phyloP scores from a whole-genome alignment of 2,888 invertebrate genomes.

The Rotaria magnacalcarata region DNA sequence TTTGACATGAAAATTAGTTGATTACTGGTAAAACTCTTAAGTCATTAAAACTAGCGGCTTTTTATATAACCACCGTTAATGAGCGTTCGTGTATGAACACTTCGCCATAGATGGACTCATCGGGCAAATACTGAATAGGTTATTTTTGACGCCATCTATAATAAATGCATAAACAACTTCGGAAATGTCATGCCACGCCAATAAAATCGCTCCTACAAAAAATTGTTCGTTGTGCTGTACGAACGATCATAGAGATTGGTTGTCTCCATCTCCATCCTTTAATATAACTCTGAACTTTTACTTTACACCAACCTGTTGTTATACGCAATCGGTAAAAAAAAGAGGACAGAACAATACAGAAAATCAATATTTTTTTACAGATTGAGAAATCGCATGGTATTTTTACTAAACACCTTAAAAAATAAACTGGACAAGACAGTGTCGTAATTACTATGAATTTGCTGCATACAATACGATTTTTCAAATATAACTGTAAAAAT shows the following conservation, averaged over 20 bases:
- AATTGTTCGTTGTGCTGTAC: neutral
- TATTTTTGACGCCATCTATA: neutral
- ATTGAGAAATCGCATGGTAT: neutral
- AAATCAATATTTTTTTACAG: neutral
- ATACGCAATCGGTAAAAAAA: neutral
- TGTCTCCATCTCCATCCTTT: neutral
- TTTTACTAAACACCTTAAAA: neutral
- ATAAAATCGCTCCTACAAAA: neutral
- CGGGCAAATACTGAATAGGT: too few relatives aligned
- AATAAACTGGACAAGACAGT: neutral
- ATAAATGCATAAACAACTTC: neutral
- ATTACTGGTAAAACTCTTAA: too few relatives aligned
- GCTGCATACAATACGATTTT: neutral
- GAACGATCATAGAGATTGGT: constrained; percentile 6
- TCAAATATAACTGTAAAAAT: neutral
- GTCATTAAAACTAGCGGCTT: too few relatives aligned
- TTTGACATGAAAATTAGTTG: too few relatives aligned
- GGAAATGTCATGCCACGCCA: neutral
- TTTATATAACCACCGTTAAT: too few relatives aligned
- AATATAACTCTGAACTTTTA: neutral
- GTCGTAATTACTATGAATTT: neutral
- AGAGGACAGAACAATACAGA: neutral
- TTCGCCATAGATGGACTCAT: too few relatives aligned
- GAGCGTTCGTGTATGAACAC: too few relatives aligned
- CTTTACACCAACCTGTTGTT: neutral